phyloP scores from a whole-genome alignment of 2,797 vertebrate species.

The Ptychadena robeensis region DNA sequence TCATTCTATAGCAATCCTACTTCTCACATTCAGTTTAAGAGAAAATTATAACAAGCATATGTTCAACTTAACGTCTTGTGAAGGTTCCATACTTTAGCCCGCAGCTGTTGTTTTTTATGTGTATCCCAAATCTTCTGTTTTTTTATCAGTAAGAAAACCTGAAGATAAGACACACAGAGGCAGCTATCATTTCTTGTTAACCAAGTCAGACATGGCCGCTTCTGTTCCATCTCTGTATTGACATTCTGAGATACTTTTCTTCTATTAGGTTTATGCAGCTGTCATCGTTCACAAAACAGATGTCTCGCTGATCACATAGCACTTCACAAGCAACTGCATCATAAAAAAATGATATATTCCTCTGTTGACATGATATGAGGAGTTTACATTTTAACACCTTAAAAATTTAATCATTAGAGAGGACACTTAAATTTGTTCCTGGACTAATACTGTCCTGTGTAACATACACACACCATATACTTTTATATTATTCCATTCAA shows the following conservation, averaged over 20 bases:
- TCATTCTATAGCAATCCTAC: conserved; percentile 7
- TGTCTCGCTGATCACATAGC: conserved; percentile 1
- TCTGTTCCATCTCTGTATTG: not conserved
- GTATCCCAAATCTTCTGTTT: not conserved
- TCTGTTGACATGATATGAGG: not conserved
- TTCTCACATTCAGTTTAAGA: conserved; percentile 26
- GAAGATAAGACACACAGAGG: conserved; percentile 6
- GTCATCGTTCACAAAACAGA: conserved; percentile 5
- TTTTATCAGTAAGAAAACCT: conserved; percentile 13
- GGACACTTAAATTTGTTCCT: too few species aligned
- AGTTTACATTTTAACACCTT: too few species aligned
- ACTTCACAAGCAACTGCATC: not conserved
- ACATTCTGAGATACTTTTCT: conserved; percentile 30
- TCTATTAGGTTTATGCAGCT: conserved; percentile 25
- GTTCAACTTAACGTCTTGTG: not conserved
- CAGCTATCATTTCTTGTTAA: not conserved
- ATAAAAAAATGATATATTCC: not conserved
- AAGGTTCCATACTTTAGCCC: not conserved
- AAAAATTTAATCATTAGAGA: too few species aligned
- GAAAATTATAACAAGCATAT: conserved; percentile 43
- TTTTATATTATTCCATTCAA: too few species aligned
- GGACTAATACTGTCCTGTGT: too few species aligned
- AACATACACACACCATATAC: too few species aligned
- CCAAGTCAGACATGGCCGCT: not conserved
- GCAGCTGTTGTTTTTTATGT: conserved; percentile 21